Base-by-base conservation (phyloP, 2,113 vertebrate species). In the Callipepla squamata region DNA sequence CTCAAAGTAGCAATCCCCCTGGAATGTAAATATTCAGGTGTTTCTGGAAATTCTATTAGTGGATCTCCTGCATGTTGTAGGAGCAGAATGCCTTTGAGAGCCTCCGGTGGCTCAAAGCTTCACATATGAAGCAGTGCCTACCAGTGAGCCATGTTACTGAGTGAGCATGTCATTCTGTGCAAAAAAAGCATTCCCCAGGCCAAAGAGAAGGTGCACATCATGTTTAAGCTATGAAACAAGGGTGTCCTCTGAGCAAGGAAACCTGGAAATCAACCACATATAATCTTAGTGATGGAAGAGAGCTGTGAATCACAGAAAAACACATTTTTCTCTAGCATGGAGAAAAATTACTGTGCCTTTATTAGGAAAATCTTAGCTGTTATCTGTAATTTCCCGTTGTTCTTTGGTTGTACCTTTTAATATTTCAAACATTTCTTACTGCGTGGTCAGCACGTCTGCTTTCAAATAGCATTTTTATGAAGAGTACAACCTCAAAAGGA, bases 71-170 rank as follows among this genome's bases (percentile, higher is more conserved):
- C 47, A 17, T 2, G 3, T 15, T 0, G 0, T 61, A 70, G 32
- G 32, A 2, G 57, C 72, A 66, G 47, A 44, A 58, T 73, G 28
- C 36, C 55, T 40, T 34, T 21, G 73, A 69, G 76, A 94, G 66
- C 26, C 2, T 2, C 12, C 0, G 0, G 59, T 66, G 45, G 18
- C 65, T 91, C 68, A 85, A 18, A 69, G 40, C 30, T 61, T 51
- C 11, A 0, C 45, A 59, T 40, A 17, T 48, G 50, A 6, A 80
- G 34, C 30, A 61, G 9, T 44, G 34, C 76, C 40, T 77, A 20
- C n/a, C 80, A 78, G 25, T 26, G 6, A 26, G 4, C 17, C 16
- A 38, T 7, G 3, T 8, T 0, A 0, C 58, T 65, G 28, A 11
- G 61, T 77, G 45, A 38, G 4, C 3, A 7, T 57, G 65, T 10